A percentile compares a stretch with the other conserved stretches of the same genome.
Conservation (phyloP, 2,113 vertebrate genomes). For the Pagrus major region DNA sequence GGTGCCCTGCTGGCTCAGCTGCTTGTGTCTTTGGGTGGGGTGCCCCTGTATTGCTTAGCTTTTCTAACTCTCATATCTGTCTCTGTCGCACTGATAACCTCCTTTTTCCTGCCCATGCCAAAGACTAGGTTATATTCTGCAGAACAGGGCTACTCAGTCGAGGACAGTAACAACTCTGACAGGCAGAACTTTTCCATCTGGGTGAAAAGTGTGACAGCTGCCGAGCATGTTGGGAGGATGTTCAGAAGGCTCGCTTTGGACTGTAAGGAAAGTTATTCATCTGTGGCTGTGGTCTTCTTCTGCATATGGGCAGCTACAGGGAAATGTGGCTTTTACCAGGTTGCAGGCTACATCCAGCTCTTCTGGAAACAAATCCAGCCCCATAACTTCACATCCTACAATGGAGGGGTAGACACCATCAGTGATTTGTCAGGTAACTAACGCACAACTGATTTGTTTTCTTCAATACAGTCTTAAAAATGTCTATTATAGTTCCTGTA, state of each 20-base stretch:
- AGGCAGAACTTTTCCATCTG: neutral
- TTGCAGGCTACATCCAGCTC: constrained; percentile 86
- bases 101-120: constrained; percentile 89
- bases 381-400: constrained; percentile 79
- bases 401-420: constrained; percentile 86
- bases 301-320: constrained; percentile 88
- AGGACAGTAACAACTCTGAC: neutral
- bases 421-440: constrained; percentile 86
- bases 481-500: no score
- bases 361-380: constrained; percentile 86
- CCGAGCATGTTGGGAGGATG: constrained; percentile 50
- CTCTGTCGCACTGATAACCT: constrained; percentile 84
- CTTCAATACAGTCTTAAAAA: no score
- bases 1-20: constrained; percentile 85
- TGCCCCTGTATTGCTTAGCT: constrained; percentile 86
- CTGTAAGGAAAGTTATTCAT: constrained; percentile 87
- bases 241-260: constrained; percentile 82
- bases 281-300: constrained; percentile 85
- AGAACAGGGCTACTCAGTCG: neutral
- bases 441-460: constrained; percentile 10
- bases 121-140: constrained; percentile 80
- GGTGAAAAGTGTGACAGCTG: neutral
- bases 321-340: constrained; percentile 89
- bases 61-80: constrained; percentile 87
- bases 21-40: constrained; percentile 81